Evolutionary conservation across 2,888 invertebrate species (phyloP).

Genomic region (Leucozona laternaria): DNA sequence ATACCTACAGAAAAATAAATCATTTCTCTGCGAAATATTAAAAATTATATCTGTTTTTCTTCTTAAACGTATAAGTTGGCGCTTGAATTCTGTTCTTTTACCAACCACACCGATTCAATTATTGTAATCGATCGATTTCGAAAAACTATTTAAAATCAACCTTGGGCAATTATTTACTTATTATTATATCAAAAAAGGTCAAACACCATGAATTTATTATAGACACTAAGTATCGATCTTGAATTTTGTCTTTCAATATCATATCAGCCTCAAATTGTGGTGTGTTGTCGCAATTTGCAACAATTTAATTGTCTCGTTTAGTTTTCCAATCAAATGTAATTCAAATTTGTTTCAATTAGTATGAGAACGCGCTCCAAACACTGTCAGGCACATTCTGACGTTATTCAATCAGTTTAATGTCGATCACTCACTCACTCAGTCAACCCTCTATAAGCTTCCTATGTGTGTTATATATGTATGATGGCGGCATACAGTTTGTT

Average conservation of each 20-base stretch:
- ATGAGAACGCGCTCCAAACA: conserved; percentile 10
- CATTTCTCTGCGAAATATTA: no score
- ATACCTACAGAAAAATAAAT: no score
- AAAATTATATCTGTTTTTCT: no score
- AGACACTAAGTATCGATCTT: conserved; percentile 6
- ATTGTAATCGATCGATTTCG: not conserved
- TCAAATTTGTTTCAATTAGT: conserved; percentile 69
- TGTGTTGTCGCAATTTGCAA: conserved; percentile 25
- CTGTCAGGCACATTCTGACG: conserved; percentile 50
- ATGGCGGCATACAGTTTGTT: not conserved
- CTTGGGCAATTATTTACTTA: not conserved
- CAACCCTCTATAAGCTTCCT: not conserved
- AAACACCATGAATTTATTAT: not conserved
- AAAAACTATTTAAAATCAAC: not conserved
- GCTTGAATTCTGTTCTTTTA: no score
- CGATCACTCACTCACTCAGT: conserved; percentile 58
- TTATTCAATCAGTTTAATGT: conserved; percentile 66
- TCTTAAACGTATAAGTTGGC: no score
- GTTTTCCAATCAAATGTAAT: conserved; percentile 58
- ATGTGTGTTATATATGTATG: not conserved
- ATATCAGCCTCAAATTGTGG: not conserved
- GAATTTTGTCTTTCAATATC: not conserved
- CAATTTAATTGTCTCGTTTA: conserved; percentile 61
- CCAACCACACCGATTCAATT: no score
- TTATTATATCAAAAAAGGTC: conserved; percentile 10